Evolutionary conservation across 92 coral and sea anemone genomes (phyloP).

Genomic region (Parazoanthus darwini): DNA sequence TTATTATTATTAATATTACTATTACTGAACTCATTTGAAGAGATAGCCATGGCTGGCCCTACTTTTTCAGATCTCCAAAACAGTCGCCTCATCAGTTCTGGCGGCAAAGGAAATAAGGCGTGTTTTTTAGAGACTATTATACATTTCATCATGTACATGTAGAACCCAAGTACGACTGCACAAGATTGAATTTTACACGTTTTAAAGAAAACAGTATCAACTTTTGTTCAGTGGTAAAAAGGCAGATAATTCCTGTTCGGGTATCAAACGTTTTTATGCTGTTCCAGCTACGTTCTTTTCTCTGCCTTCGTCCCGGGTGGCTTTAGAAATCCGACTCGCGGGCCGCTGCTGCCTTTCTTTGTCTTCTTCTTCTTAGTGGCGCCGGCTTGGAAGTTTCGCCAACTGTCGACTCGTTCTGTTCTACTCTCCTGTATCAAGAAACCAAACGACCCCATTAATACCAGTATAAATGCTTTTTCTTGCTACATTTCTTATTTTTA

Average conservation of each 20-base stretch:
- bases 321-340: conserved; percentile 55
- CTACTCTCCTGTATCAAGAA: conserved; percentile 78
- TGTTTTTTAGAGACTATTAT: too few relatives aligned
- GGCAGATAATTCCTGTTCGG: background rate
- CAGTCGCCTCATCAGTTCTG: background rate
- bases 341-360: conserved; percentile 72
- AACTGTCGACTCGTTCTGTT: conserved; percentile 96
- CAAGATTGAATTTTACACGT: background rate
- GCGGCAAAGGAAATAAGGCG: background rate
- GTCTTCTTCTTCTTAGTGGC: conserved; percentile 71
- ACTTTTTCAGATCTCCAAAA: background rate
- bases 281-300: conserved; percentile 41
- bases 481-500: too few relatives aligned
- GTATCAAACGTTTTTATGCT: background rate
- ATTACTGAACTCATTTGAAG: background rate
- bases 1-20: too few relatives aligned
- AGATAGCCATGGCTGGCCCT: background rate
- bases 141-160: too few relatives aligned
- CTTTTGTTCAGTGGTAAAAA: background rate
- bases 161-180: background rate
- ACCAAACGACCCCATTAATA: background rate
- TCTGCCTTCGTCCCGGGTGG: conserved; percentile 96
- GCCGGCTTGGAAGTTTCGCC: conserved; percentile 93
- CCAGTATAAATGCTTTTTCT: too few relatives aligned
- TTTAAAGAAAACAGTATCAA: background rate